Evolutionary conservation across 2,113 vertebrate species (phyloP).

Genomic region (Sinosuthora webbiana): DNA sequence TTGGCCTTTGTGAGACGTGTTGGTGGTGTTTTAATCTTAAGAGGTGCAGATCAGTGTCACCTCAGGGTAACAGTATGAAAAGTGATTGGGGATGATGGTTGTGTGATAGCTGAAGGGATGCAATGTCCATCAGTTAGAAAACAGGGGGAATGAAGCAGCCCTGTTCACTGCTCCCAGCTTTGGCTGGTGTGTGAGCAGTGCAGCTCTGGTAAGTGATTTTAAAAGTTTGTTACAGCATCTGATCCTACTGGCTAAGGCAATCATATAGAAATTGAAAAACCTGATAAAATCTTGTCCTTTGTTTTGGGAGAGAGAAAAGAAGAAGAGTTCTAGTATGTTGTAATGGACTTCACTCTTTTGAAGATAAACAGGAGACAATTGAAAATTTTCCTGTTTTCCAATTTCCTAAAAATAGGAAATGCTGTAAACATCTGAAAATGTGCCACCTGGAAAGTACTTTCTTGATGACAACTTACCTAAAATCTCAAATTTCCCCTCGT

Average conservation of each 20-base stretch:
- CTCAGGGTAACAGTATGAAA: background rate
- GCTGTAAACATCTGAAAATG: background rate
- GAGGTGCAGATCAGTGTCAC: fast-evolving
- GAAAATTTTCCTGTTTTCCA: background rate
- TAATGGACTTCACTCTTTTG: background rate
- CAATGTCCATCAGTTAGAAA: background rate
- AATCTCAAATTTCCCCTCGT: background rate
- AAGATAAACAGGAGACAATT: background rate
- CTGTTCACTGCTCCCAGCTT: fast-evolving
- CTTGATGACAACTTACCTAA: background rate
- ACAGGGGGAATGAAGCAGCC: background rate
- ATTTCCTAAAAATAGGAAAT: background rate
- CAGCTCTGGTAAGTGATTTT: background rate
- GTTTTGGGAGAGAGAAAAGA: background rate
- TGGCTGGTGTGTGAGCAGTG: background rate
- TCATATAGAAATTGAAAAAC: background rate
- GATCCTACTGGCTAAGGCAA: background rate
- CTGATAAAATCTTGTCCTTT: background rate
- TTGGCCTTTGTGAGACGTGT: background rate
- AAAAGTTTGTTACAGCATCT: background rate
- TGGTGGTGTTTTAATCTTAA: background rate
- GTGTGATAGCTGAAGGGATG: background rate
- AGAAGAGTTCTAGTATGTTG: background rate
- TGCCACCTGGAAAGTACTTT: background rate
- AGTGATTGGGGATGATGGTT: background rate